These are phyloP conservation scores for Endotricha flammealis DNA, from an alignment of 2,888 invertebrate genomes.

Conservation along the genomic window DNA sequence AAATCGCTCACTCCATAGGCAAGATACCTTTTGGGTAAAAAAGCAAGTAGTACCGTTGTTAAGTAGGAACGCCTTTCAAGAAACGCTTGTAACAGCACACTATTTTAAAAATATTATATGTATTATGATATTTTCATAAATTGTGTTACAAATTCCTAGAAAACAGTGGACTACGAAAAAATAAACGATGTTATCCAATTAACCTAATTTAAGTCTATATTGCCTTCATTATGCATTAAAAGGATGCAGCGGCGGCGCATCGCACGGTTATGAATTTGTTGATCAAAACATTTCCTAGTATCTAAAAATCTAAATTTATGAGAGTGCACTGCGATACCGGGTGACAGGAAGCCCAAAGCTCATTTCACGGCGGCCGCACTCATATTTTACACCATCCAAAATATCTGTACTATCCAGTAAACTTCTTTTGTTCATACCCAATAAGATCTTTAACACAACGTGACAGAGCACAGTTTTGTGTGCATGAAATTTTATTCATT, in stretches of 20 bases:
- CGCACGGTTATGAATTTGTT: slow-evolving; percentile 9
- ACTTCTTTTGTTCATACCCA: slow-evolving; percentile 25
- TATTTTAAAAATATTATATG: too few species aligned
- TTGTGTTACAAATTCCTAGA: too few species aligned
- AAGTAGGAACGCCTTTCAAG: too few species aligned
- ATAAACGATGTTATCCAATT: too few species aligned
- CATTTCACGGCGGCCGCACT: slow-evolving; percentile 66
- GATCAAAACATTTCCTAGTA: slow-evolving; percentile 13
- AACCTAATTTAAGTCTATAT: too few species aligned
- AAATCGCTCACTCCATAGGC: too few species aligned
- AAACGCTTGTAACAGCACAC: too few species aligned
- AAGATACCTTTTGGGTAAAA: too few species aligned
- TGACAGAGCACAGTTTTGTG: slow-evolving; percentile 37
- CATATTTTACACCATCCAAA: slow-evolving; percentile 64
- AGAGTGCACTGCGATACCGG: slow-evolving; percentile 39
- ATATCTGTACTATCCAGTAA: slow-evolving; percentile 39
- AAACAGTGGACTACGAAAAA: too few species aligned
- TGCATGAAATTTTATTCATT: slow-evolving; percentile 30
- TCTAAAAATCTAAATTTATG: slow-evolving; percentile 30
- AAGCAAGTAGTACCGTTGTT: too few species aligned
- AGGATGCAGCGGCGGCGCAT: not conserved
- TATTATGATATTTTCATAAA: too few species aligned
- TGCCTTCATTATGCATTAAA: too few species aligned
- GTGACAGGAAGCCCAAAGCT: slow-evolving; percentile 51
- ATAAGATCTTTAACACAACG: slow-evolving; percentile 39